phyloP scores from a whole-genome alignment of 2,113 vertebrate genomes.

The Mesembrinibis cayennensis region DNA sequence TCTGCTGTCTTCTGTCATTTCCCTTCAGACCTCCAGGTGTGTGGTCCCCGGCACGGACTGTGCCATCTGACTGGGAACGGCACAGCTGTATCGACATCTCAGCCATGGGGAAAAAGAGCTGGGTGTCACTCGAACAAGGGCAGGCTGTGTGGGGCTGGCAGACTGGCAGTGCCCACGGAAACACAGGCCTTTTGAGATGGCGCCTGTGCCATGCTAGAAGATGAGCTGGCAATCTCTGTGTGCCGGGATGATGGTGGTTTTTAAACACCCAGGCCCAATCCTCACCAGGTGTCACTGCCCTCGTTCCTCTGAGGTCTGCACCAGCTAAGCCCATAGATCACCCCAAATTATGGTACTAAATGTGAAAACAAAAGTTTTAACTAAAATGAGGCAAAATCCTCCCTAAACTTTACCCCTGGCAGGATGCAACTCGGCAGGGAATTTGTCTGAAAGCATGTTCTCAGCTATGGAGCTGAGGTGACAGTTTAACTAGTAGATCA shows the following conservation, averaged over 20 bases:
- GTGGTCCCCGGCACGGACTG: background rate
- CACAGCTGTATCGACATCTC: conserved; percentile 50
- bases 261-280: background rate
- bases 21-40: conserved; percentile 22
- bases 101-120: conserved; percentile 21
- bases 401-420: background rate
- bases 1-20: background rate
- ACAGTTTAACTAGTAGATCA: background rate
- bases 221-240: conserved; percentile 10
- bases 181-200: background rate
- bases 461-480: background rate
- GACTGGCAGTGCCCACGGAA: background rate
- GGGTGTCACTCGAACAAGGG: conserved; percentile 34
- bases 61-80: background rate
- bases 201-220: background rate
- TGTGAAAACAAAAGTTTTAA: background rate
- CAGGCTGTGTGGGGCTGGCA: conserved; percentile 25
- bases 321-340: background rate
- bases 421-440: background rate
- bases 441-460: background rate
- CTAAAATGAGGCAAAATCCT: background rate
- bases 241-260: background rate
- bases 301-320: background rate
- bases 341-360: background rate
- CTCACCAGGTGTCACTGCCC: background rate